Conservation (phyloP, 2,113 vertebrate species). For the Cyphomyrus discorhynchus region DNA sequence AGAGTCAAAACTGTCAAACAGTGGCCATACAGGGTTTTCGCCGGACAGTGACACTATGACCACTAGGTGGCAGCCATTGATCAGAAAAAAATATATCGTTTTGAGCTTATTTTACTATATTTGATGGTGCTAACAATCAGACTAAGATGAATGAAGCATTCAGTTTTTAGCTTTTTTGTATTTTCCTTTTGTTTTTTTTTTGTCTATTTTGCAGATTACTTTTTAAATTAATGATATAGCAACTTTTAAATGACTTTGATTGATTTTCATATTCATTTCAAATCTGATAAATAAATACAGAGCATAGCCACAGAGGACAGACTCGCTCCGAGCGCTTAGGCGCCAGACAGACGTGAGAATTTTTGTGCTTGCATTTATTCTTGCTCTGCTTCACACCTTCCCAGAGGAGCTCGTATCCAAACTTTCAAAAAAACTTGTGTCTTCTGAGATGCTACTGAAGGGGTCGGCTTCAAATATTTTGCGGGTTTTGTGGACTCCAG, state of each 20-base stretch:
- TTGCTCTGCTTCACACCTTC: not conserved
- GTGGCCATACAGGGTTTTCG: not conserved
- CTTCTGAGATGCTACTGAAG: not conserved
- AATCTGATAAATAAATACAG: not conserved
- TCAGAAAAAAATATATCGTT: not conserved
- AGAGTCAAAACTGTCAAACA: not conserved
- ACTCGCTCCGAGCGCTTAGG: not conserved
- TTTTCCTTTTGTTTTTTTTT: not conserved
- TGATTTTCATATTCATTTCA: not conserved
- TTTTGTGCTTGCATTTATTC: not conserved
- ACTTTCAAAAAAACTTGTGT: not conserved
- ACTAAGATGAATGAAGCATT: not conserved
- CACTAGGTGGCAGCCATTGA: constrained; percentile 46
- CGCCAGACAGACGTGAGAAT: not conserved
- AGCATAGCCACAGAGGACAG: not conserved
- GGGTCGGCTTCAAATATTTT: not conserved
- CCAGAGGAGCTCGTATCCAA: not conserved
- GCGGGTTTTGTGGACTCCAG: not conserved
- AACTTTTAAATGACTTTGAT: not conserved
- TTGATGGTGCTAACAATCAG: not conserved
- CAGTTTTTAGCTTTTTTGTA: not conserved
- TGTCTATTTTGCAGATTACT: not conserved
- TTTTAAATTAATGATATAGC: not conserved
- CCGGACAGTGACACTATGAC: not conserved
- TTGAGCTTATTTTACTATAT: not conserved